phyloP scores from a whole-genome alignment of 1,140 invertebrate species.

The Apis dorsata region DNA sequence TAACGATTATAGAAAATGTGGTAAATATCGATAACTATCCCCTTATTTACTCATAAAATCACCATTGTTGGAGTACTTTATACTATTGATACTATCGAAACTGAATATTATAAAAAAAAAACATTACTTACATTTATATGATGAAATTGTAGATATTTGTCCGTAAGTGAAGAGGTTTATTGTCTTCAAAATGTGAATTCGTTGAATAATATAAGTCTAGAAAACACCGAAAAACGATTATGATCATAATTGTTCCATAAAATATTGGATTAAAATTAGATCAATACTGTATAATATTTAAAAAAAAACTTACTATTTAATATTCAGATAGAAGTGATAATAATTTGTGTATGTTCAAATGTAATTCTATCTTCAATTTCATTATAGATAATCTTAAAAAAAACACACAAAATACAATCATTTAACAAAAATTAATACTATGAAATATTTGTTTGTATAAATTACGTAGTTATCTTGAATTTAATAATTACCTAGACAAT shows the following conservation, averaged over 20 bases:
- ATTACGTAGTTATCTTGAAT: not conserved
- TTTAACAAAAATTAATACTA: not conserved
- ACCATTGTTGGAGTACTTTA: not conserved
- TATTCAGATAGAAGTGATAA: too few relatives aligned
- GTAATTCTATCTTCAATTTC: too few relatives aligned
- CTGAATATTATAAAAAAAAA: too few relatives aligned
- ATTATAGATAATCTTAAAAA: too few relatives aligned
- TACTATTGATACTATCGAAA: too few relatives aligned
- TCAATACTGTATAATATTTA: not conserved
- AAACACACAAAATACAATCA: not conserved
- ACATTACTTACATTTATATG: too few relatives aligned
- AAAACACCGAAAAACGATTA: not conserved
- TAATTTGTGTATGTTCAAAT: too few relatives aligned
- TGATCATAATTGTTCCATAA: not conserved
- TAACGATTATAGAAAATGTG: not conserved
- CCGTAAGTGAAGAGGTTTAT: not conserved
- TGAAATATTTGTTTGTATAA: not conserved
- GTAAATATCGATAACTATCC: not conserved
- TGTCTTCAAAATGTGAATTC: not conserved
- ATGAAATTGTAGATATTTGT: too few relatives aligned
- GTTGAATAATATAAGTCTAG: not conserved
- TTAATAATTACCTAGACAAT: conserved; percentile 1
- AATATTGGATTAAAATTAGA: not conserved
- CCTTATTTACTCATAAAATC: not conserved
- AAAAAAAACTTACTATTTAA: not conserved